Percentiles rank a stretch among this genome's conserved stretches.
phyloP scores from a whole-genome alignment of 1,140 invertebrate species.

The Zaprionus inermis region DNA sequence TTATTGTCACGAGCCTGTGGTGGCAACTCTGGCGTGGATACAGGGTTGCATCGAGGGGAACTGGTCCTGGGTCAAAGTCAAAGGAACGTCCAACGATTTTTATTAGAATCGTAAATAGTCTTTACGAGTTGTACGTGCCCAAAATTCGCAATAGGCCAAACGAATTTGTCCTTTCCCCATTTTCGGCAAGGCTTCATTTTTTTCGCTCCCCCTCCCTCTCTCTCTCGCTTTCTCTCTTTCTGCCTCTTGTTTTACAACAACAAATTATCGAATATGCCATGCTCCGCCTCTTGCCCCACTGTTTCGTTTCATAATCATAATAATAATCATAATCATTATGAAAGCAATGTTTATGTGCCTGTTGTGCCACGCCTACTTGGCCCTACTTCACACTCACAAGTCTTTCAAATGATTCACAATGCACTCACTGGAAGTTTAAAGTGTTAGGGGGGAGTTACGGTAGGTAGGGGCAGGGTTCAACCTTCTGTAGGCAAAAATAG shows the following conservation, averaged over 20 bases:
- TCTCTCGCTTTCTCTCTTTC: not conserved
- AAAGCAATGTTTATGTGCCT: conserved; percentile 62
- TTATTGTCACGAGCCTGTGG: conserved; percentile 36
- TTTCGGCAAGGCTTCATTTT: conserved; percentile 5
- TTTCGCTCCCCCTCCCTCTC: not conserved
- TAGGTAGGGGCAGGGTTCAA: too few species aligned
- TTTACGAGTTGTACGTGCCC: conserved; percentile 80
- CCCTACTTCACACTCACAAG: conserved; percentile 11
- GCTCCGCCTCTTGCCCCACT: not conserved
- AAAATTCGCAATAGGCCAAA: conserved; percentile 80
- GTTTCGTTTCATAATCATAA: conserved; percentile 49
- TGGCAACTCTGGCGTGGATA: not conserved
- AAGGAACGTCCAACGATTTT: conserved; percentile 69
- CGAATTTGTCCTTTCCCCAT: conserved; percentile 41
- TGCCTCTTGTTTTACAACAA: conserved; percentile 44
- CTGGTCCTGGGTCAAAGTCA: conserved; percentile 32
- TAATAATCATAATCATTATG: conserved; percentile 66
- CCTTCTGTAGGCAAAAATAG: too few species aligned
- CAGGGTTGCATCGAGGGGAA: not conserved
- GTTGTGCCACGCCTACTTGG: not conserved
- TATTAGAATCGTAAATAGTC: conserved; percentile 83
- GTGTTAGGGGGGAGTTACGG: not conserved
- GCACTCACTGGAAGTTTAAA: conserved; percentile 20
- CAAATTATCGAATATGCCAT: conserved; percentile 69
- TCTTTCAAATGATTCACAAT: conserved; percentile 22